These are phyloP conservation scores for Machimus atricapillus DNA, from an alignment of 2,888 invertebrate genomes.

Conservation along the genomic window DNA sequence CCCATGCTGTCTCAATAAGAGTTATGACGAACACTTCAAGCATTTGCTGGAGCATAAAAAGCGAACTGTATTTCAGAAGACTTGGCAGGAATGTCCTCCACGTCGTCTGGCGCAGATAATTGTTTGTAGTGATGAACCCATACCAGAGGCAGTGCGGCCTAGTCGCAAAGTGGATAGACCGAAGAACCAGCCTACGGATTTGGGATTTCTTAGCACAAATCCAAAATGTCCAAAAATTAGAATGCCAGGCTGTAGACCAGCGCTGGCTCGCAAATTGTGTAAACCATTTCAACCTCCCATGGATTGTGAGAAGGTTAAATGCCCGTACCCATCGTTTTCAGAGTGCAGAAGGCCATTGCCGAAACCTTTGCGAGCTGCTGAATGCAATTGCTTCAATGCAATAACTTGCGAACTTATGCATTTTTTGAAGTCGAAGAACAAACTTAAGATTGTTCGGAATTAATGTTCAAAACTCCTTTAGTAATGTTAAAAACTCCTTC, in stretches of 20 bases:
- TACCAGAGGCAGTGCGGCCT: background rate
- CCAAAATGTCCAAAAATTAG: background rate
- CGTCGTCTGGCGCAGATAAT: background rate
- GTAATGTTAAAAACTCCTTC: too few relatives aligned
- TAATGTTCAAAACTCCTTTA: too few relatives aligned
- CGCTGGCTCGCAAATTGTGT: background rate
- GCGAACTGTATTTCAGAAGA: background rate
- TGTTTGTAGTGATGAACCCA: background rate
- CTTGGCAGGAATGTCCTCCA: background rate
- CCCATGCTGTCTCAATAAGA: background rate
- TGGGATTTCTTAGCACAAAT: too few relatives aligned
- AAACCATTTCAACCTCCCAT: background rate
- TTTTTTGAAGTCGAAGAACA: background rate
- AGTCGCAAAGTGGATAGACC: too few relatives aligned
- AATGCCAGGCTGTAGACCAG: background rate
- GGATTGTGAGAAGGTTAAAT: background rate
- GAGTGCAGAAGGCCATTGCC: background rate
- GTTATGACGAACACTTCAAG: background rate
- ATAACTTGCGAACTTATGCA: background rate
- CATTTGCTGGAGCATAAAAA: background rate
- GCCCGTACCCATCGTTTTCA: background rate
- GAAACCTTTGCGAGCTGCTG: background rate
- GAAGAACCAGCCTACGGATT: background rate
- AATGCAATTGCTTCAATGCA: background rate
- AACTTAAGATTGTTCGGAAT: background rate